Evolutionary conservation across 2,113 vertebrate species (phyloP).

Genomic region (Aegypius monachus): DNA sequence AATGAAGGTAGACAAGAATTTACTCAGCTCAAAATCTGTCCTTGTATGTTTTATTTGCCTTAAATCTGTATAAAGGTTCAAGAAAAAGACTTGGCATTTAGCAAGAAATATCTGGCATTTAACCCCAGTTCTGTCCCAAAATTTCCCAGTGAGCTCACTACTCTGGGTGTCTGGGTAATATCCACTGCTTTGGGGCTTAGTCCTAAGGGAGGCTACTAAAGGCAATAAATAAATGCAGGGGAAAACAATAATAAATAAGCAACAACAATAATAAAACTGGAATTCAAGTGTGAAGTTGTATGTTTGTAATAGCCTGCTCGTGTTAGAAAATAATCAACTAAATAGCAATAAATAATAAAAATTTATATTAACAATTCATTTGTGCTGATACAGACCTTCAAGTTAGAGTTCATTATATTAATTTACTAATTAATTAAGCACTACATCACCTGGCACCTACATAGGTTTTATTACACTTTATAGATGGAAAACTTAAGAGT

Average conservation of each 20-base stretch:
- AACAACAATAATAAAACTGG: constrained; percentile 46
- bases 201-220: background rate
- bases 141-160: background rate
- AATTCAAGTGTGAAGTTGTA: constrained; percentile 54
- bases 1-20: background rate
- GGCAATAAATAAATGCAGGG: background rate
- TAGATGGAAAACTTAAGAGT: constrained; percentile 54
- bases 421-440: constrained; percentile 57
- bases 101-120: background rate
- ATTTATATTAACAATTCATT: constrained; percentile 64
- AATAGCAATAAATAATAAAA: constrained; percentile 68
- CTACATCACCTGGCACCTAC: constrained; percentile 13
- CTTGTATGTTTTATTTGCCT: background rate
- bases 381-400: constrained; percentile 64
- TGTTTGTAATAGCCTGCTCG: constrained; percentile 43
- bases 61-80: background rate
- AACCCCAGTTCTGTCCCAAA: background rate
- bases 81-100: background rate
- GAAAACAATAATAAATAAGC: constrained; percentile 43
- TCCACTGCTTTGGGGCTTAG: background rate
- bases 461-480: constrained; percentile 39
- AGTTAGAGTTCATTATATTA: constrained; percentile 49
- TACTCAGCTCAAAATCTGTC: background rate
- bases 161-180: background rate
- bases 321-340: constrained; percentile 63